Evolutionary conservation across 2,113 vertebrate species (phyloP), one percentile per base, ranked within the genome.

Genomic region (Chelonoidis abingdonii): DNA sequence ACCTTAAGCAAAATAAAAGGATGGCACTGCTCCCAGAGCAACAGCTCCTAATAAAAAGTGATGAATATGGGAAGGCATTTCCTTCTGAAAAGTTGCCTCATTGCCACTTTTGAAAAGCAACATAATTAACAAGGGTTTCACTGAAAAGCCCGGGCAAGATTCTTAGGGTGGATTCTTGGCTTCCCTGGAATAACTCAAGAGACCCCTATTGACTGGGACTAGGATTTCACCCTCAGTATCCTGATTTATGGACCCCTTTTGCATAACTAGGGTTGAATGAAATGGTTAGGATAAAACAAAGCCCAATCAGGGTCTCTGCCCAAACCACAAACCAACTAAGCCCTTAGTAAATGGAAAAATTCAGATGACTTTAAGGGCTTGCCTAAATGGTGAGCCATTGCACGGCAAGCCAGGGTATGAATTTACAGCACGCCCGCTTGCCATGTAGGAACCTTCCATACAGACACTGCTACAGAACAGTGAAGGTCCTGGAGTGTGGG

Each of bases 21-120:
- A 96, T 94, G 91, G 94, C 86, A 90, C 56, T 84, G 25, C 53
- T 97, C 92, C 96, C 93, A 83, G 94, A 97, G 79, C 59, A 94
- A 93, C 38, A 91, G 35, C 35, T 84, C 84, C 91, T 91, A 90
- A 83, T 84, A 13, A 96, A 93, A 92, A 91, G 27, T 78, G 84
- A 89, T 94, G 84, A 95, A 87, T 0, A 1, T 0, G 0, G 35
- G 83, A 88, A 94, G 76, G 93, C 93, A 96, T 95, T 95, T 95
- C 25, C 52, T 87, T 89, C 89, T 62, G 31, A 87, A 95, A 88
- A 90, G 25, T 12, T 59, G 10, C 16, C 35, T 57, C 44, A 49
- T 31, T 88, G 92, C 13, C 84, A 90, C 90, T 93, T 95, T 94
- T 93, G 80, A 88, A 87, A 95, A 9, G 2, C 6, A 14, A n/a